Evolutionary conservation across 1,140 invertebrate genomes (phyloP).

Genomic region (Drosophila ficusphila): DNA sequence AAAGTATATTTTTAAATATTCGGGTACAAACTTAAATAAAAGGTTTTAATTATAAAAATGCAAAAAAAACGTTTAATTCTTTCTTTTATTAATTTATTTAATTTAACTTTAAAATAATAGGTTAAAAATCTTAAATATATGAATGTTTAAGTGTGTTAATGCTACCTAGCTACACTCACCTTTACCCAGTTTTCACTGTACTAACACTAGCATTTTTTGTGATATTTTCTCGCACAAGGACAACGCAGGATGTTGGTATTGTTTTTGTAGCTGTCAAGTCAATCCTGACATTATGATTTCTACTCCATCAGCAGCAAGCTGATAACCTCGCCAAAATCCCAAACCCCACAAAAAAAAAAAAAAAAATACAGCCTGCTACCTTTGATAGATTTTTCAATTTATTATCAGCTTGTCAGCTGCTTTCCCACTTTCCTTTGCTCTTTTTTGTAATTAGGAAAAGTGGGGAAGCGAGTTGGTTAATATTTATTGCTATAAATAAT

Average conservation of each 20-base stretch:
- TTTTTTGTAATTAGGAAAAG: constrained; percentile 49
- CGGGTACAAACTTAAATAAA: too few species aligned
- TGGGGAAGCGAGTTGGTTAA: constrained; percentile 21
- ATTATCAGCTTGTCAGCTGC: constrained; percentile 29
- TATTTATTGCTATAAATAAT: constrained; percentile 77
- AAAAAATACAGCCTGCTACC: constrained; percentile 14
- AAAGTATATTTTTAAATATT: too few species aligned
- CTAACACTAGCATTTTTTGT: constrained; percentile 1
- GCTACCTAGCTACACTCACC: too few species aligned
- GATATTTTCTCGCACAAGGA: constrained; percentile 4
- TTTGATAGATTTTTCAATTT: constrained; percentile 57
- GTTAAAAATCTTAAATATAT: too few species aligned
- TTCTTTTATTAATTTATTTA: too few species aligned
- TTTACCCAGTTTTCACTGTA: constrained; percentile 4
- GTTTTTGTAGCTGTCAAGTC: constrained; percentile 27
- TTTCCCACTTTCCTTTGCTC: constrained; percentile 25
- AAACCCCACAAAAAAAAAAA: neutral
- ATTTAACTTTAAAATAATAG: too few species aligned
- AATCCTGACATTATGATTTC: constrained; percentile 47
- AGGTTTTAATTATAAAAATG: too few species aligned
- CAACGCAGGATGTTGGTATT: constrained; percentile 3
- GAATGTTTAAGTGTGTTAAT: too few species aligned
- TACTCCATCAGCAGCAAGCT: constrained; percentile 25
- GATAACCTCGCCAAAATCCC: neutral
- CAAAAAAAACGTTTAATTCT: too few species aligned